Evolutionary conservation across 2,797 vertebrate species (phyloP).

Genomic region (Cheirogaleus major): DNA sequence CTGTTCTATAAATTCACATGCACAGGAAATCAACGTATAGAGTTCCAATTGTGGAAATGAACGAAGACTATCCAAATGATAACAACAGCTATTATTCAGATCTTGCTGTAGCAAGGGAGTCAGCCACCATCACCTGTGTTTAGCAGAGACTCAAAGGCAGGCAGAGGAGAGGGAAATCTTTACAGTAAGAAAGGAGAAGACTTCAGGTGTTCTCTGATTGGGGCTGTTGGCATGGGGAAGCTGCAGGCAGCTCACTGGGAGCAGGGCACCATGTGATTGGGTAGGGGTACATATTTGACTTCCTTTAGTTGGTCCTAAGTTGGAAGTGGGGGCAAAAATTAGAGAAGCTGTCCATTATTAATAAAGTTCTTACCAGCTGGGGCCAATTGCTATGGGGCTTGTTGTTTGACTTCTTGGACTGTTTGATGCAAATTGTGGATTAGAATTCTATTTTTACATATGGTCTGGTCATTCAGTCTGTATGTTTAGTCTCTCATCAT

Average conservation of each 20-base stretch:
- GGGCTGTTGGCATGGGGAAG: not conserved
- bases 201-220: not conserved
- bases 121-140: not conserved
- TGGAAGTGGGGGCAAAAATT: not conserved
- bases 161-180: not conserved
- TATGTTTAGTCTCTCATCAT: not conserved
- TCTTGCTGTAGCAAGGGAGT: not conserved
- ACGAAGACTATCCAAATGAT: not conserved
- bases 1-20: not conserved
- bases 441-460: conserved; percentile 5
- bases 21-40: not conserved
- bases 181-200: not conserved
- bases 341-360: not conserved
- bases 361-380: not conserved
- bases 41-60: not conserved
- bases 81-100: not conserved
- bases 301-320: not conserved
- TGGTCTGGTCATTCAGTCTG: not conserved
- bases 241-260: not conserved
- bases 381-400: accelerated
- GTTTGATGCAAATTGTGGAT: not conserved
- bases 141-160: too few species aligned
- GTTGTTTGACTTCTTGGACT: not conserved
- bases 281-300: not conserved
- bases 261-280: not conserved